phyloP scores from a whole-genome alignment of 2,797 vertebrate species.

The Psittacula echo region DNA sequence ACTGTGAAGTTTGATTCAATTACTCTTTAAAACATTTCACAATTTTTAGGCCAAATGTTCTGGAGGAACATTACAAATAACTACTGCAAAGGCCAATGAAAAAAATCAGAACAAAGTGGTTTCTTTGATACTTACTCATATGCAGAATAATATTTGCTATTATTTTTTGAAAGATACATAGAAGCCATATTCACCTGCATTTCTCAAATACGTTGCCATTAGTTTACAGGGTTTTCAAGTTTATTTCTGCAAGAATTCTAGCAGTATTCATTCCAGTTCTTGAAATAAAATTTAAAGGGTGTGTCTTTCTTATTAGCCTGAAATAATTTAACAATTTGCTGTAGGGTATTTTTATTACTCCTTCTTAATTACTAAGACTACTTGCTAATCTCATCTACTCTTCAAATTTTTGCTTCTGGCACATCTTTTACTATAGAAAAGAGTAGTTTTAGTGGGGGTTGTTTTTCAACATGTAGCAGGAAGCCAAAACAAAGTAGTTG shows the following conservation, averaged over 20 bases:
- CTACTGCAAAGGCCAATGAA: background rate
- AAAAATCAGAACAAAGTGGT: background rate
- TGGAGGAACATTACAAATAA: background rate
- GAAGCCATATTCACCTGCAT: background rate
- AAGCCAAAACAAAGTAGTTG: background rate
- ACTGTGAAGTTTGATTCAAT: background rate
- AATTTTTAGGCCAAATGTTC: background rate
- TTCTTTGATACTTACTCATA: background rate
- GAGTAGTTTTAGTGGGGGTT: background rate
- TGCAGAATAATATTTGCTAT: background rate
- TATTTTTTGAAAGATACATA: background rate
- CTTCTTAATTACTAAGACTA: constrained; percentile 13
- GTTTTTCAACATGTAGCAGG: background rate
- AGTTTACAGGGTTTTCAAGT: background rate
- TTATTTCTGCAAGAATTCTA: background rate
- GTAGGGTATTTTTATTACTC: background rate
- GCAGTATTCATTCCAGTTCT: background rate
- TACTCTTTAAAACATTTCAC: background rate
- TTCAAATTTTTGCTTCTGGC: constrained; percentile 10
- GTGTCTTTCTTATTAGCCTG: background rate
- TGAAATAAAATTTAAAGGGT: background rate
- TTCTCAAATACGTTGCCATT: background rate
- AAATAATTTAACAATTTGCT: constrained; percentile 13
- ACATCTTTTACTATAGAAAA: background rate
- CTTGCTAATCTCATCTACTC: constrained; percentile 23